Conservation (phyloP, 2,888 invertebrate species). For the Eumerus sabulonum region DNA sequence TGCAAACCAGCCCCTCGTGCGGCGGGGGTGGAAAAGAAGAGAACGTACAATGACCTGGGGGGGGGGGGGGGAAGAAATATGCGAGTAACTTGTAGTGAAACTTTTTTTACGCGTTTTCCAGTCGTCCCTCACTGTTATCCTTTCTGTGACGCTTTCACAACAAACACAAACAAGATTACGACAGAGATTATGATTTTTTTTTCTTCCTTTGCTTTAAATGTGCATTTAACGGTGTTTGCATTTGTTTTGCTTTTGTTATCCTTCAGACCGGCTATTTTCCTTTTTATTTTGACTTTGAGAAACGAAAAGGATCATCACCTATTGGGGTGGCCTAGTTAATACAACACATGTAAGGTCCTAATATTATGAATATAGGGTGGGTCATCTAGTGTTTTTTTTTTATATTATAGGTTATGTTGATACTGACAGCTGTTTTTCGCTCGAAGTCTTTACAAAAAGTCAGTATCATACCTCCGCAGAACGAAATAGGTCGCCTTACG, state of each 20-base stretch:
- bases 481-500: too few relatives aligned
- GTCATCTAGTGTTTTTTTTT: too few relatives aligned
- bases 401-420: too few relatives aligned
- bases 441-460: too few relatives aligned
- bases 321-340: conserved; percentile 57
- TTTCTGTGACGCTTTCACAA: conserved; percentile 16
- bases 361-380: neutral
- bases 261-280: conserved; percentile 12
- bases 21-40: conserved; percentile 7
- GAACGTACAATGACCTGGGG: too few relatives aligned
- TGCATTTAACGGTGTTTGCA: conserved; percentile 63
- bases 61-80: conserved; percentile 16
- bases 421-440: too few relatives aligned
- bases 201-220: conserved; percentile 38
- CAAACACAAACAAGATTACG: conserved; percentile 64
- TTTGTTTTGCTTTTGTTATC: conserved; percentile 35
- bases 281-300: conserved; percentile 54
- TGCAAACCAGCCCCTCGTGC: conserved; percentile 42
- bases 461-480: too few relatives aligned
- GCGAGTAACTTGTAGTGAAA: conserved; percentile 55
- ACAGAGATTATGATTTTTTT: conserved; percentile 59
- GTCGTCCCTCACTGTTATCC: conserved; percentile 12
- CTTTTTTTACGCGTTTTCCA: conserved; percentile 63
- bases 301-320: conserved; percentile 11
- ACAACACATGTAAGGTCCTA: neutral